Evolutionary conservation across 2,113 vertebrate species (phyloP).

Genomic region (Tretioscincus oriximinensis): DNA sequence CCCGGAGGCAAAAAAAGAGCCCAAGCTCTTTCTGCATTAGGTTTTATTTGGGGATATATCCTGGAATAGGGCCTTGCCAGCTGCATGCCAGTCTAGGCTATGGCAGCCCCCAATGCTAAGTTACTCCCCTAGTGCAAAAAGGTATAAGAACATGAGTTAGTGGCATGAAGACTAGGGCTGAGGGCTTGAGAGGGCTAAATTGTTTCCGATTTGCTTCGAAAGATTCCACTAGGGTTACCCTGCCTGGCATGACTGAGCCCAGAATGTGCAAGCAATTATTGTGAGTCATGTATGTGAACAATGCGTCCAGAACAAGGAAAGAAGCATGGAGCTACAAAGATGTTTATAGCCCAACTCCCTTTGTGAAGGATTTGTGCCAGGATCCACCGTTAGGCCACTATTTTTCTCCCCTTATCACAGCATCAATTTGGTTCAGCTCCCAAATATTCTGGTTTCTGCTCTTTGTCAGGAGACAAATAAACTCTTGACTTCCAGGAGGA

Average conservation of each 20-base stretch:
- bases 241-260: neutral
- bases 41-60: no score
- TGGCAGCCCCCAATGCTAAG: no score
- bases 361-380: neutral
- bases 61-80: no score
- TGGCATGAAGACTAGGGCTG: neutral
- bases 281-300: neutral
- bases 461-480: no score
- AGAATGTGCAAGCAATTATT: neutral
- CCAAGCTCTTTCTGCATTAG: no score
- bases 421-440: no score
- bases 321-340: no score
- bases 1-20: no score
- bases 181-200: neutral
- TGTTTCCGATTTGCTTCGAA: neutral
- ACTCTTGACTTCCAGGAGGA: no score
- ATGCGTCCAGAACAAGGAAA: accelerated
- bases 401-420: neutral
- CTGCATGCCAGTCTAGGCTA: no score
- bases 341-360: neutral
- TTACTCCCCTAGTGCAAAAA: no score
- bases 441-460: no score
- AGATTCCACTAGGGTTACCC: neutral
- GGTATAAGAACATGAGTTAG: neutral
- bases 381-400: neutral